These are phyloP conservation scores for Cyprinodon brontotheroides DNA, from an alignment of 2,113 vertebrate species.

Conservation along the genomic window DNA sequence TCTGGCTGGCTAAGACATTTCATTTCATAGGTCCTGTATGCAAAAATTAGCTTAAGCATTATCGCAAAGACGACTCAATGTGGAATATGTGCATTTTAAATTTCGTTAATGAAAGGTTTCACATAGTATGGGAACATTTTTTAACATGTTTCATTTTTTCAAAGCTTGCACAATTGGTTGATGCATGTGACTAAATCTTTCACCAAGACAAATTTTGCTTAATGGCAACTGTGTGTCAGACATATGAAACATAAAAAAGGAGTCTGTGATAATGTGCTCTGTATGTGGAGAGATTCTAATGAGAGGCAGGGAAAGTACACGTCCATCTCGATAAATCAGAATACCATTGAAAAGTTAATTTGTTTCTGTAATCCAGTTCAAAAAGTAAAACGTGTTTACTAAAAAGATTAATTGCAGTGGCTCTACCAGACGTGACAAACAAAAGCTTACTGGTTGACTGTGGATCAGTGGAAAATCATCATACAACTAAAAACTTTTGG, in stretches of 20 bases:
- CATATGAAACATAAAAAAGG: constrained; percentile 6
- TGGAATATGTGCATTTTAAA: constrained; percentile 21
- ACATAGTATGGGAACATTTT: constrained; percentile 36
- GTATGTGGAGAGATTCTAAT: constrained; percentile 18
- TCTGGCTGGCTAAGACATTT: constrained; percentile 23
- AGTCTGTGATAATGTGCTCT: constrained; percentile 12
- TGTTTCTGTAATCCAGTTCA: not conserved
- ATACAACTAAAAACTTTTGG: too few species aligned
- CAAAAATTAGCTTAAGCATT: constrained; percentile 21
- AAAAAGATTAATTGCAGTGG: too few species aligned
- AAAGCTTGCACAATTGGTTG: constrained; percentile 18
- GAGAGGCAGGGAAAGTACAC: constrained; percentile 6
- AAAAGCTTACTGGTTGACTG: too few species aligned
- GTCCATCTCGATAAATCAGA: not conserved
- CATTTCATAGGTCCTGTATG: constrained; percentile 35
- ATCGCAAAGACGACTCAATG: not conserved
- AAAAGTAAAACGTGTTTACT: not conserved
- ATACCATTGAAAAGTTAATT: not conserved
- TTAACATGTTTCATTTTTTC: constrained; percentile 21
- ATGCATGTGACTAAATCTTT: constrained; percentile 44
- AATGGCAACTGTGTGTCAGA: constrained; percentile 31
- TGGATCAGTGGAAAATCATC: too few species aligned
- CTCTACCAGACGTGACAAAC: too few species aligned
- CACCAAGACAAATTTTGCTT: constrained; percentile 56
- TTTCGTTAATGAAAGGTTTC: constrained; percentile 55